Conservation (phyloP, 2,113 vertebrate species). For the Eublepharis macularius region DNA sequence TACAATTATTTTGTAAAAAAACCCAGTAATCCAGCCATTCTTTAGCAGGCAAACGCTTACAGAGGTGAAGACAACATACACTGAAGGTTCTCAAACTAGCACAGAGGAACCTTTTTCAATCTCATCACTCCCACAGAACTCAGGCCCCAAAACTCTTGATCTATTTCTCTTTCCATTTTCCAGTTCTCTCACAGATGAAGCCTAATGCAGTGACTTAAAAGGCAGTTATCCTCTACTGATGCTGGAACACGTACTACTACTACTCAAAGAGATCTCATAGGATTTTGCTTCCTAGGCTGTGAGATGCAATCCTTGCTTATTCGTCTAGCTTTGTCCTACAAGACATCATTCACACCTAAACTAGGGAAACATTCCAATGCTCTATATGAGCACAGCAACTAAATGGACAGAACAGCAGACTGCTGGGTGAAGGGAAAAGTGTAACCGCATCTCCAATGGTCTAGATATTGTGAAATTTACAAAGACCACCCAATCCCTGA, state of each 20-base stretch:
- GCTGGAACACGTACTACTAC: not conserved
- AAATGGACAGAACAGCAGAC: not conserved
- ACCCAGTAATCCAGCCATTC: not conserved
- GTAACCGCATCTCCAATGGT: too few species aligned
- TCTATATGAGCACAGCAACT: not conserved
- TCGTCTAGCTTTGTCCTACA: too few species aligned
- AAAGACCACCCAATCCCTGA: not conserved
- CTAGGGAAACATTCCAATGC: not conserved
- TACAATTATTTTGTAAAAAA: not conserved
- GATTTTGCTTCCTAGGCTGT: not conserved
- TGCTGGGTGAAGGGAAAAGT: not conserved
- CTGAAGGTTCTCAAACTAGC: not conserved
- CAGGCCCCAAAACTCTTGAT: too few species aligned
- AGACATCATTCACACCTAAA: not conserved
- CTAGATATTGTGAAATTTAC: not conserved
- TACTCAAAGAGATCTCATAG: not conserved
- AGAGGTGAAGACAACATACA: not conserved
- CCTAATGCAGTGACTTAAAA: too few species aligned
- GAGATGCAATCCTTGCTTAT: not conserved
- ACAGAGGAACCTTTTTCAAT: too few species aligned
- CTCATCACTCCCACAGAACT: not conserved
- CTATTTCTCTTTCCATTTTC: not conserved
- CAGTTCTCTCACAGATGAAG: not conserved
- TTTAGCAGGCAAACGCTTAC: not conserved
- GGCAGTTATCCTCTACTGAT: not conserved